Evolutionary conservation across 2,113 vertebrate species (phyloP).

Genomic region (Sturnus vulgaris): DNA sequence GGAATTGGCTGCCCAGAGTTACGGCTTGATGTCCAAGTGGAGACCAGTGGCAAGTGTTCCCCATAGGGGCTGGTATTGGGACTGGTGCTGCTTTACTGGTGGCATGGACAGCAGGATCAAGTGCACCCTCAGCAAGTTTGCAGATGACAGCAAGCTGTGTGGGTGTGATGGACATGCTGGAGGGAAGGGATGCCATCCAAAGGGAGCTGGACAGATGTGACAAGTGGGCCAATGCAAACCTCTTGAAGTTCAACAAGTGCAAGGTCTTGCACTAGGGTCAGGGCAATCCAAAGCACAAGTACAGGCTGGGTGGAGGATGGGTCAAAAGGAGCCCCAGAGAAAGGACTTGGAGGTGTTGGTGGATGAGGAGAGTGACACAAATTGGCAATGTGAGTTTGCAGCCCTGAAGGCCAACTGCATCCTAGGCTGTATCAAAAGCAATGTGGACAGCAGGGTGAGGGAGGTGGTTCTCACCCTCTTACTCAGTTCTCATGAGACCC

Average conservation of each 20-base stretch:
- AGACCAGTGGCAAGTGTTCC: not conserved
- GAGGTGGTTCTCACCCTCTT: not conserved
- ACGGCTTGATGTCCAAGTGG: not conserved
- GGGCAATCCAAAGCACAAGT: not conserved
- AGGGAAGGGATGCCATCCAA: not conserved
- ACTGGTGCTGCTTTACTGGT: not conserved
- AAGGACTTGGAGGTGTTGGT: not conserved
- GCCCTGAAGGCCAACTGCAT: not conserved
- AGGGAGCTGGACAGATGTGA: not conserved
- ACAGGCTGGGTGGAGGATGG: not conserved
- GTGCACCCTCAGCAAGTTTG: not conserved
- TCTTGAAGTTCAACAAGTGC: not conserved
- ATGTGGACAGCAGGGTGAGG: not conserved
- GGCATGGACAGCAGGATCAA: rapidly evolving
- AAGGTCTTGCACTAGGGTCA: not conserved
- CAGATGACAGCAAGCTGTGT: not conserved
- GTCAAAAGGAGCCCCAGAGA: not conserved
- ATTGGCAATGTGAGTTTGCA: not conserved
- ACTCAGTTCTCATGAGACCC: not conserved
- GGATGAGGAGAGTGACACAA: not conserved
- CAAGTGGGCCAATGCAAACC: not conserved
- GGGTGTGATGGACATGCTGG: not conserved
- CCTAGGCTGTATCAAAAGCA: not conserved
- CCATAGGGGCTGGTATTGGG: not conserved
- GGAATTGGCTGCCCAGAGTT: not conserved